Conservation (phyloP, 2,797 vertebrate species). For the Halcyon badia region DNA sequence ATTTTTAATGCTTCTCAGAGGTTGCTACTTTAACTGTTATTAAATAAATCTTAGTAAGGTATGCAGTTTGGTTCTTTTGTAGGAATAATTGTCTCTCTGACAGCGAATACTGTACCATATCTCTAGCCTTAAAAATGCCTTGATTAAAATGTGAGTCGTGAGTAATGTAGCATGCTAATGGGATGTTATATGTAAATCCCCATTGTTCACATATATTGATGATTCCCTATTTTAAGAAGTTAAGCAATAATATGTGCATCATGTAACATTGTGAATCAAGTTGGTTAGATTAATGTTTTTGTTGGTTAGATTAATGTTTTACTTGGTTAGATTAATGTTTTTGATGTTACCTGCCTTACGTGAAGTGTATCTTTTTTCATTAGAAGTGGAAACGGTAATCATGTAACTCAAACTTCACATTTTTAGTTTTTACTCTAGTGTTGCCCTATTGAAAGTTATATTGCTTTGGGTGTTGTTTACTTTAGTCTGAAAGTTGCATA, state of each 20-base stretch:
- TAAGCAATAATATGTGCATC: accelerated
- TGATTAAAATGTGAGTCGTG: not conserved
- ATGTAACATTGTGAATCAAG: not conserved
- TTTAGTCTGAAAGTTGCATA: not conserved
- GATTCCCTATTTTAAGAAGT: not conserved
- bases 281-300: not conserved
- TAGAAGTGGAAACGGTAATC: not conserved
- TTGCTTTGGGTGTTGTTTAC: not conserved
- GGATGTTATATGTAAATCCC: not conserved
- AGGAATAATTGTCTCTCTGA: not conserved
- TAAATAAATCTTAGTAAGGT: not conserved
- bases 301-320: not conserved
- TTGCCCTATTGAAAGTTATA: not conserved
- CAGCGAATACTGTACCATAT: not conserved
- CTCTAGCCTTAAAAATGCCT: not conserved
- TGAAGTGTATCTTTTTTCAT: not conserved
- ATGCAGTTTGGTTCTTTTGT: not conserved
- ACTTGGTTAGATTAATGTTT: not conserved
- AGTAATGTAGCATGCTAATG: not conserved
- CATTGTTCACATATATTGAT: not conserved
- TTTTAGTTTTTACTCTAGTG: not conserved
- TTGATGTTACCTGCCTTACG: not conserved
- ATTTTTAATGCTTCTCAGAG: not conserved
- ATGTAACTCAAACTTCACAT: not conserved
- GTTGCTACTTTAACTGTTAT: not conserved